Evolutionary conservation across 2,888 invertebrate species (phyloP).

Genomic region (Neoitamus cyanurus): DNA sequence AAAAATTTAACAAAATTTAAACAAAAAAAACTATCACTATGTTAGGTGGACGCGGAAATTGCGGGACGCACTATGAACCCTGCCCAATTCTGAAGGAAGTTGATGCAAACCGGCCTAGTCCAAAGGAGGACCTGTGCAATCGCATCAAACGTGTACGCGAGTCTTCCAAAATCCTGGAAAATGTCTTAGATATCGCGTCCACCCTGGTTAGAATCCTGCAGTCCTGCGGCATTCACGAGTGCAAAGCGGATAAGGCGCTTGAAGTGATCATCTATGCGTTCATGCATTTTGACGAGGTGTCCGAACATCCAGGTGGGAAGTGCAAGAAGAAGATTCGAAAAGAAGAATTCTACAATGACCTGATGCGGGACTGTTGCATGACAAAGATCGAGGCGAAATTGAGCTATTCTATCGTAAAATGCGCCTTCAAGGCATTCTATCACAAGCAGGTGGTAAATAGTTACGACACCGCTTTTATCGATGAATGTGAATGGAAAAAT

Average conservation of each 20-base stretch:
- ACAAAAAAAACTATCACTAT: too few relatives aligned
- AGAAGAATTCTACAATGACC: neutral
- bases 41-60: too few relatives aligned
- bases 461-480: neutral
- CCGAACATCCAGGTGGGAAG: neutral
- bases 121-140: neutral
- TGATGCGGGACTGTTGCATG: neutral
- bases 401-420: neutral
- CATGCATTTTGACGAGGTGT: neutral
- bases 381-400: neutral
- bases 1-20: too few relatives aligned
- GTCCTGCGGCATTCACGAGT: neutral
- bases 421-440: conserved; percentile 1
- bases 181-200: neutral
- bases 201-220: neutral
- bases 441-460: neutral
- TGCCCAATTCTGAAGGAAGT: neutral
- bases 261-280: neutral
- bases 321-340: neutral
- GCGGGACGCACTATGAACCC: too few relatives aligned
- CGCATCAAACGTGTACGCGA: neutral
- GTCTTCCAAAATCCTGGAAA: neutral
- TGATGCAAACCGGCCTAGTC: too few relatives aligned
- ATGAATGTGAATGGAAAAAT: conserved; percentile 1
- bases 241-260: neutral